A percentile compares a stretch with the other conserved stretches of the same genome.
Evolutionary conservation across 2,113 vertebrate species (phyloP).

Genomic region (Hypomesus transpacificus): DNA sequence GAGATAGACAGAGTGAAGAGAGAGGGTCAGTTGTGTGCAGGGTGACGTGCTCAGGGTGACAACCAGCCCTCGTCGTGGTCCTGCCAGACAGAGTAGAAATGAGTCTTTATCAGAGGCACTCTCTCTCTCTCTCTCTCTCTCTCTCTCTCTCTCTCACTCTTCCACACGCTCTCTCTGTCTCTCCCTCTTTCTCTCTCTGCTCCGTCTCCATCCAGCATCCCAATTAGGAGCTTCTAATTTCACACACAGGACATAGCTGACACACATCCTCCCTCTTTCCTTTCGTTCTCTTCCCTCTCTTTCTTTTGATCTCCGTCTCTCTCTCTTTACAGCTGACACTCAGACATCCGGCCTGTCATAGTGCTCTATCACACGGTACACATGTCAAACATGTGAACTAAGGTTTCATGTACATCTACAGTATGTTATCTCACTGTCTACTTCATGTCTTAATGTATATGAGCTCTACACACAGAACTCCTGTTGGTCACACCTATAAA

Average conservation of each 20-base stretch:
- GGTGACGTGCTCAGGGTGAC: too few relatives aligned
- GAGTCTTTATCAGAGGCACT: background rate
- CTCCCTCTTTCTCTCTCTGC: background rate
- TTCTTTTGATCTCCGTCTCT: background rate
- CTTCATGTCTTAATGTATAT: background rate
- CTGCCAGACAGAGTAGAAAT: background rate
- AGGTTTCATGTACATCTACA: background rate
- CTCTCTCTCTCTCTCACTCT: constrained; percentile 3
- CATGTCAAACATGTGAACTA: background rate
- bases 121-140: background rate
- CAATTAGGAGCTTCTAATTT: too few relatives aligned
- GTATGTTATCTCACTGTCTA: too few relatives aligned
- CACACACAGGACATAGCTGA: too few relatives aligned
- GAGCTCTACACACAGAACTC: background rate
- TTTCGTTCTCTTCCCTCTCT: background rate
- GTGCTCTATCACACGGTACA: too few relatives aligned
- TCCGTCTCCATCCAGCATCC: background rate
- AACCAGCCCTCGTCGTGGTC: too few relatives aligned
- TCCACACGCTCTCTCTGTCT: background rate
- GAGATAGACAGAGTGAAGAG: background rate
- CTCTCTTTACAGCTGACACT: background rate
- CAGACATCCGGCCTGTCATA: background rate
- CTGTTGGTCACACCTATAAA: background rate
- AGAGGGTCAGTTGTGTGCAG: constrained; percentile 1
- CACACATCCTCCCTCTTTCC: background rate